Evolutionary conservation across 2,888 invertebrate species (phyloP).

Genomic region (Tachina grossa): DNA sequence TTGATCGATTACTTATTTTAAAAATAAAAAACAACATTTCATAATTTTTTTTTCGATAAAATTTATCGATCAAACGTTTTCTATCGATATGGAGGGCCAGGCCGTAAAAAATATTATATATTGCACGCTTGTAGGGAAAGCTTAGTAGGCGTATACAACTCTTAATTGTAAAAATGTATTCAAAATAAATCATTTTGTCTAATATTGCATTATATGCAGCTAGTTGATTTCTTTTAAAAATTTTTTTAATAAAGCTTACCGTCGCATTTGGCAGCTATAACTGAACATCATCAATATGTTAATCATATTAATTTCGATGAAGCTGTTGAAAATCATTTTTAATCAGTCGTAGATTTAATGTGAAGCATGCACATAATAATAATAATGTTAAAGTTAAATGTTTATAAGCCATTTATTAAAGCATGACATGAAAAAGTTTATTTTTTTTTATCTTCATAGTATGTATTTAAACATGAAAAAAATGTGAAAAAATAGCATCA

Average conservation of each 20-base stretch:
- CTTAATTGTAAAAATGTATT: no score
- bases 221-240: not conserved
- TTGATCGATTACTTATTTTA: no score
- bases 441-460: not conserved
- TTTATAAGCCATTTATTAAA: constrained; percentile 58
- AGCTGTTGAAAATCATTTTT: constrained; percentile 40
- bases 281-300: constrained; percentile 9
- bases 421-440: constrained; percentile 52
- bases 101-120: no score
- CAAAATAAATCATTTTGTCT: not conserved
- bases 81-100: no score
- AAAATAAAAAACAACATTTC: no score
- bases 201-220: not conserved
- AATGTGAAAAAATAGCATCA: constrained; percentile 9
- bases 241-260: not conserved
- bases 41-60: no score
- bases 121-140: no score
- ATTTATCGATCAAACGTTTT: no score
- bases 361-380: constrained; percentile 24
- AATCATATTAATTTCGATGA: not conserved
- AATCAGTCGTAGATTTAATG: constrained; percentile 30
- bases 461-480: constrained; percentile 61
- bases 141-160: no score
- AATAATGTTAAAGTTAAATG: constrained; percentile 36
- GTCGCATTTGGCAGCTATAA: not conserved